phyloP scores from a whole-genome alignment of 1,140 invertebrate species.

The Vollenhovia emeryi region DNA sequence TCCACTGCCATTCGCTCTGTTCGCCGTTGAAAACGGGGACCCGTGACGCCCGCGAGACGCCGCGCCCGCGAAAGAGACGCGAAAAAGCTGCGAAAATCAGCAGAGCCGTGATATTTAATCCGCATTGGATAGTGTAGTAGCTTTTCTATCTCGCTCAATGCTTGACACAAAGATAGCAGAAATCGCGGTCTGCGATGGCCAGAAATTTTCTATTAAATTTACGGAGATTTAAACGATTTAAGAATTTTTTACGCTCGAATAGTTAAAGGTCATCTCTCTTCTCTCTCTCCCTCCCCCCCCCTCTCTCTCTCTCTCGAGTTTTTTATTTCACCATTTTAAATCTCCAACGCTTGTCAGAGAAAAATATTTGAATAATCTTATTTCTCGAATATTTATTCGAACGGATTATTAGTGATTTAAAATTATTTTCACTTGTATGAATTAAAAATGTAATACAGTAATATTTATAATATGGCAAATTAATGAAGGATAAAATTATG shows the following conservation, averaged over 20 bases:
- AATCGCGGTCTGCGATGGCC: background rate
- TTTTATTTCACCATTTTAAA: background rate
- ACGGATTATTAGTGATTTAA: background rate
- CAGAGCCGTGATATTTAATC: constrained; percentile 35
- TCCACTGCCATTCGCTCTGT: constrained; percentile 30
- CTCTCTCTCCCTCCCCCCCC: too few species aligned
- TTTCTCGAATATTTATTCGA: background rate
- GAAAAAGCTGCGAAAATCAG: constrained; percentile 27
- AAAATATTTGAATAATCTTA: background rate
- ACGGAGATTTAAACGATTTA: background rate
- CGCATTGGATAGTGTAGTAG: background rate
- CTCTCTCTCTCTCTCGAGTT: background rate
- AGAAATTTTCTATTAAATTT: background rate
- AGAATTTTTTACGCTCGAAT: background rate
- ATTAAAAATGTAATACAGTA: background rate
- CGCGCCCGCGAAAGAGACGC: background rate
- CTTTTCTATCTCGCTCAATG: background rate
- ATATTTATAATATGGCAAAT: background rate
- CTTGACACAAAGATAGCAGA: background rate
- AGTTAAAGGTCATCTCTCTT: background rate
- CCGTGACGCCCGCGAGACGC: constrained; percentile 14
- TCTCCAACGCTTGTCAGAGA: background rate
- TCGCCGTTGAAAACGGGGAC: background rate
- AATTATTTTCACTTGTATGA: background rate
- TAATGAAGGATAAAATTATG: background rate